Percentiles rank a stretch among this genome's conserved stretches.
These are phyloP conservation scores for Cantharis lateralis DNA, from an alignment of 2,888 invertebrate species.

Conservation along the genomic window DNA sequence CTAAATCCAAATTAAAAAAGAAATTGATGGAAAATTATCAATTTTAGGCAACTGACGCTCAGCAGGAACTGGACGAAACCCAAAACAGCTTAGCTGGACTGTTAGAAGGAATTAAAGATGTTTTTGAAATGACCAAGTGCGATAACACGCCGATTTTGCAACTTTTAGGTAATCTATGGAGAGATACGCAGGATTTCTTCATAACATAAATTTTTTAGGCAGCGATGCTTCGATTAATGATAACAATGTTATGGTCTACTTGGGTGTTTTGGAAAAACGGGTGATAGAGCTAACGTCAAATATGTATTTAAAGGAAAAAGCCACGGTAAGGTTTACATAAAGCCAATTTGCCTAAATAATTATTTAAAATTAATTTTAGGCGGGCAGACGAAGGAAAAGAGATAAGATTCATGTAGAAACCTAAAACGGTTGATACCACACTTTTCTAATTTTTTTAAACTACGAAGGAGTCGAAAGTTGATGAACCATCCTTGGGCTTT, in stretches of 20 bases:
- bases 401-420: neutral
- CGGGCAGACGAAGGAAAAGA: slow-evolving; percentile 3
- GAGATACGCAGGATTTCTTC: too few relatives aligned
- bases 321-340: slow-evolving; percentile 25
- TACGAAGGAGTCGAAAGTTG: too few relatives aligned
- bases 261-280: slow-evolving; percentile 80
- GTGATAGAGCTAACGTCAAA: slow-evolving; percentile 67
- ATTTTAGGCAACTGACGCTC: slow-evolving; percentile 45
- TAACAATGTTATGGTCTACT: slow-evolving; percentile 79
- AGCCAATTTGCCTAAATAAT: neutral
- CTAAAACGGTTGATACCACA: neutral
- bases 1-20: neutral
- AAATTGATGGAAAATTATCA: neutral
- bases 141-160: slow-evolving; percentile 67
- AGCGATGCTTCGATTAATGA: slow-evolving; percentile 72
- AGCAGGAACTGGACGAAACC: slow-evolving; percentile 48
- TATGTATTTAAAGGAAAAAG: slow-evolving; percentile 56
- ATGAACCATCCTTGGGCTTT: too few relatives aligned
- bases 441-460: too few relatives aligned
- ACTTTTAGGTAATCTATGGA: slow-evolving; percentile 1
- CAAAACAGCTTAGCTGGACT: slow-evolving; percentile 44
- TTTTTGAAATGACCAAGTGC: slow-evolving; percentile 68
- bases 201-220: slow-evolving; percentile 48
- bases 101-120: slow-evolving; percentile 58
- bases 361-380: neutral